Conservation (phyloP, 2,888 invertebrate species). For the Tachina fera region DNA sequence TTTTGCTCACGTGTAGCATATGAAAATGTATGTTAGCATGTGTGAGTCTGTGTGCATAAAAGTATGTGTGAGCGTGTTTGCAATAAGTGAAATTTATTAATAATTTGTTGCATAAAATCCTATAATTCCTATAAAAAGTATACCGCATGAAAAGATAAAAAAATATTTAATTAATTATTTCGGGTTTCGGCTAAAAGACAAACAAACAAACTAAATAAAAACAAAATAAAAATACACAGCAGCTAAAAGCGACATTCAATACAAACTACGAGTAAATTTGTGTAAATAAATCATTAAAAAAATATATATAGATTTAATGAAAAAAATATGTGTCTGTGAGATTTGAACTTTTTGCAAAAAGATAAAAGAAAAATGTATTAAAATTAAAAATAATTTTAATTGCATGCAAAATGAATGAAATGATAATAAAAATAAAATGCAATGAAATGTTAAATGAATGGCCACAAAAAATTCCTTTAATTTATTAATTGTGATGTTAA, state of each 20-base stretch:
- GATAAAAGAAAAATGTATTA: conserved; percentile 27
- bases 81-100: conserved; percentile 19
- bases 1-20: background rate
- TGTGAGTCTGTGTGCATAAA: background rate
- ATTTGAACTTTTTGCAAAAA: conserved; percentile 19
- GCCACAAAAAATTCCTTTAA: conserved; percentile 14
- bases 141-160: background rate
- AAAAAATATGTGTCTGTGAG: background rate
- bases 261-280: conserved; percentile 28
- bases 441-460: conserved; percentile 7
- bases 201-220: background rate
- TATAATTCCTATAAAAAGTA: conserved; percentile 11
- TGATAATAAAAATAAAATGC: background rate
- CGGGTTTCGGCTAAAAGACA: background rate
- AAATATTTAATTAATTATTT: background rate
- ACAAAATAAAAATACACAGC: conserved; percentile 10
- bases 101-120: conserved; percentile 39
- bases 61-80: background rate
- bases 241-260: conserved; percentile 23
- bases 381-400: conserved; percentile 23
- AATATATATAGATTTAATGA: background rate
- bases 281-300: conserved; percentile 30
- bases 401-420: background rate
- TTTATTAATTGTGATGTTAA: conserved; percentile 47
- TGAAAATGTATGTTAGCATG: background rate